Conservation (phyloP, 1,140 invertebrate species). For the Metaphire vulgaris region DNA sequence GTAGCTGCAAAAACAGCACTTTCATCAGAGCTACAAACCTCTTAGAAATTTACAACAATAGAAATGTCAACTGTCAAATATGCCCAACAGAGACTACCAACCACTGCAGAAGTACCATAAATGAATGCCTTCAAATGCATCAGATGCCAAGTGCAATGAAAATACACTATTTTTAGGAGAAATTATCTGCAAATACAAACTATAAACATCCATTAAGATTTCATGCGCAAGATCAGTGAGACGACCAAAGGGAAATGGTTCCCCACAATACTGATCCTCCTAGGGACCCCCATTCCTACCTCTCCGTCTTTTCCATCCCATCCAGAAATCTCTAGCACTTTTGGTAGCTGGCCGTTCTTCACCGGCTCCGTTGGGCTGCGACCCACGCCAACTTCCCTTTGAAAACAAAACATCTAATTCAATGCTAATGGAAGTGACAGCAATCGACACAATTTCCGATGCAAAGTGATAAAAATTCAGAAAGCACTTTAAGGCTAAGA, state of each 20-base stretch:
- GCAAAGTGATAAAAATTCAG: no score
- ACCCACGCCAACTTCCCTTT: conserved; percentile 86
- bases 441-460: no score
- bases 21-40: not conserved
- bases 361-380: conserved; percentile 85
- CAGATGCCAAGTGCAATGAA: not conserved
- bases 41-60: not conserved
- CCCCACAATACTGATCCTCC: not conserved
- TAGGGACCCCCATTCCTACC: conserved; percentile 39
- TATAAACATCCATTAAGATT: not conserved
- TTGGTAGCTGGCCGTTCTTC: conserved; percentile 74
- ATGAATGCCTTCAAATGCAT: not conserved
- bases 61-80: not conserved
- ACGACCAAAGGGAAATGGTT: not conserved
- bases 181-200: conserved; percentile 3
- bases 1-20: conserved; percentile 54
- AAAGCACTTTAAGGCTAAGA: no score
- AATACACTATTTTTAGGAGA: not conserved
- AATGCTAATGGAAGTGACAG: no score
- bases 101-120: not conserved
- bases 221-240: not conserved
- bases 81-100: not conserved
- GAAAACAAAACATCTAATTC: no score
- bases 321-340: conserved; percentile 64
- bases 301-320: conserved; percentile 98